Conservation (phyloP, 2,888 invertebrate genomes). For the Sturmia bella region DNA sequence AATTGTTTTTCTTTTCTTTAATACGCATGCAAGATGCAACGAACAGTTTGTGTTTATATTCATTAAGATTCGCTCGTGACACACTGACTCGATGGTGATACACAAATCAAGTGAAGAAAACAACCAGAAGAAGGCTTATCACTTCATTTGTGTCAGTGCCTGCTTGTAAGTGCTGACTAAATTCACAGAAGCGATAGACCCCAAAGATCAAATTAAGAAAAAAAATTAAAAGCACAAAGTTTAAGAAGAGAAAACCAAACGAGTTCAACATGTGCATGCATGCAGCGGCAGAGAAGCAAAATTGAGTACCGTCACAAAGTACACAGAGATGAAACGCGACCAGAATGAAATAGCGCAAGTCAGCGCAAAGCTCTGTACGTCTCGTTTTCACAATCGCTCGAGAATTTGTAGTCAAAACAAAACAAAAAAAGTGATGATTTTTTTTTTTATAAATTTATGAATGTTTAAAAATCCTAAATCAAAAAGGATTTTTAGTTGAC, state of each 20-base stretch:
- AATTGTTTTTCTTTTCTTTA: not conserved
- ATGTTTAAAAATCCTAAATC: too few species aligned
- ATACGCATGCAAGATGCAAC: not conserved
- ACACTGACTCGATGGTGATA: constrained; percentile 4
- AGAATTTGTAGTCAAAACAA: too few species aligned
- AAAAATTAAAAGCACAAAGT: not conserved
- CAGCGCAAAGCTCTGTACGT: too few species aligned
- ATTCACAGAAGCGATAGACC: not conserved
- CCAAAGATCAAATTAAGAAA: constrained; percentile 18
- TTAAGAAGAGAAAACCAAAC: not conserved
- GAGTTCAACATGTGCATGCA: not conserved
- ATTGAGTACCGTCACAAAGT: not conserved
- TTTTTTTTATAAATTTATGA: too few species aligned
- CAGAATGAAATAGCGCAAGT: too few species aligned
- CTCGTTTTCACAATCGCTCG: too few species aligned
- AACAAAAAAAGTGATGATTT: too few species aligned
- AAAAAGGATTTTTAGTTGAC: too few species aligned
- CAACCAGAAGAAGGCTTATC: constrained; percentile 4
- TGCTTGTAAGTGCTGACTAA: constrained; percentile 1
- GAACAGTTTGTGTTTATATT: not conserved
- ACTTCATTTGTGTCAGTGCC: not conserved
- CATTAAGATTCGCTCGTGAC: not conserved
- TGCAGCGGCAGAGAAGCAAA: not conserved
- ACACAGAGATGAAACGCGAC: too few species aligned
- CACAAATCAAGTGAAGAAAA: not conserved